Evolutionary conservation across 2,888 invertebrate species (phyloP), one percentile per base, ranked within the genome.

Genomic region (Malthinus seriepunctatus): DNA sequence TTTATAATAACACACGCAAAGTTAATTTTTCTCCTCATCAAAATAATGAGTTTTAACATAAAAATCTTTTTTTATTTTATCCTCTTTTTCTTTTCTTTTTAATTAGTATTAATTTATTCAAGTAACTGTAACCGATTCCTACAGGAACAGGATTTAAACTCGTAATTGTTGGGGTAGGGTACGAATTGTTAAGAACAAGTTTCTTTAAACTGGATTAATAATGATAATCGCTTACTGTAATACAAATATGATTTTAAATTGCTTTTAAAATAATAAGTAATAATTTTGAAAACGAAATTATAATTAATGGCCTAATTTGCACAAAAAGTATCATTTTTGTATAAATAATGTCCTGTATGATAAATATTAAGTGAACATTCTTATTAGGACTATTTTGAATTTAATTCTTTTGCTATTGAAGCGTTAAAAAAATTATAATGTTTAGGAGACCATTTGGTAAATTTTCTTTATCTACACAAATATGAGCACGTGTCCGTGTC

Each of bases 101-200:
- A 23, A 23, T 23, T n/a, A n/a, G 5, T 23, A 23, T 23, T 23
- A 23, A 23, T 8, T 15, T 15, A 42, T 42, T 42, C 39, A 14
- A 42, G 39, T 44, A 44, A 38, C 12, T 23, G 47, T 54, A 54
- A 54, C 54, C 53, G 55, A 49, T 38, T 48, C 56, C 51, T 46
- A 45, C 33, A 48, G 56, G 50, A 56, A 39, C 50, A 51, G 46
- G 47, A 51, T 47, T 33, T 49, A 53, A 37, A 48, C 32, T 56
- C 37, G 39, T 34, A 44, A 34, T 56, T 53, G 63, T 70, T 70
- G 70, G 67, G 69, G 67, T 70, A 70, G 70, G 69, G 63, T 67
- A 66, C 67, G 66, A 68, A 69, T 69, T 68, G 66, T 23, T 23
- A 23, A 23, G 68, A 70, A 70, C 70, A 63, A 56, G 70, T 70